These are phyloP conservation scores for Spinibarbus caldwelli DNA, from an alignment of 2,797 vertebrate species.

Conservation along the genomic window DNA sequence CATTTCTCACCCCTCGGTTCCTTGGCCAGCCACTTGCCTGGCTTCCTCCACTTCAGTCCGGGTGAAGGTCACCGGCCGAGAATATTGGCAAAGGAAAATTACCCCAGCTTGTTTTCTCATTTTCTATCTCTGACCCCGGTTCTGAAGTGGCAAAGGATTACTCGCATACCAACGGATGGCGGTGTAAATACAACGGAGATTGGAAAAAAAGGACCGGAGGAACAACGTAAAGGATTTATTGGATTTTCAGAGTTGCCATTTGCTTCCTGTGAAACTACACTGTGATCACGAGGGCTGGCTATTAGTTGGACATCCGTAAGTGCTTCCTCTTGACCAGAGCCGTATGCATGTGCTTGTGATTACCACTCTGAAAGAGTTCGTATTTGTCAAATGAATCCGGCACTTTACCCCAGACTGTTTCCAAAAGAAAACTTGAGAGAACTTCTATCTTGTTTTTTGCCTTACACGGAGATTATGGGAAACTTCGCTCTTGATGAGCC, in stretches of 20 bases:
- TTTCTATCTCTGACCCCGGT: conserved; percentile 47
- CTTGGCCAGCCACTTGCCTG: conserved; percentile 6
- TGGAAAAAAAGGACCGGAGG: conserved; percentile 32
- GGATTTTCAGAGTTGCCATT: conserved; percentile 6
- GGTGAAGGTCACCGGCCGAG: conserved; percentile 48
- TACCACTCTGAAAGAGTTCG: not conserved
- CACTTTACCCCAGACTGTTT: not conserved
- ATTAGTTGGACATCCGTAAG: conserved; percentile 20
- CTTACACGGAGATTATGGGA: conserved; percentile 35
- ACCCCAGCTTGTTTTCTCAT: conserved; percentile 39
- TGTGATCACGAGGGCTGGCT: not conserved
- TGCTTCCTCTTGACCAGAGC: not conserved
- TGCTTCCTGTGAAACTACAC: not conserved
- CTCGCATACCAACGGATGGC: conserved; percentile 30
- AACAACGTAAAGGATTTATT: conserved; percentile 8
- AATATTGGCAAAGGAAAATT: conserved; percentile 52
- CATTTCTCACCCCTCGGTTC: conserved; percentile 43
- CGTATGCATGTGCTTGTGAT: not conserved
- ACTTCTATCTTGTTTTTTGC: conserved; percentile 40
- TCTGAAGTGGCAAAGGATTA: conserved; percentile 36
- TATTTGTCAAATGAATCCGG: conserved; percentile 4
- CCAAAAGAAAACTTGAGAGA: conserved; percentile 23
- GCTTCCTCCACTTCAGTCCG: conserved; percentile 45
- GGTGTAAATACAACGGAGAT: conserved; percentile 47
- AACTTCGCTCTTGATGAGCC: conserved; percentile 50